These are phyloP conservation scores for Nycteola revayana DNA, from an alignment of 2,888 invertebrate genomes.

Conservation along the genomic window DNA sequence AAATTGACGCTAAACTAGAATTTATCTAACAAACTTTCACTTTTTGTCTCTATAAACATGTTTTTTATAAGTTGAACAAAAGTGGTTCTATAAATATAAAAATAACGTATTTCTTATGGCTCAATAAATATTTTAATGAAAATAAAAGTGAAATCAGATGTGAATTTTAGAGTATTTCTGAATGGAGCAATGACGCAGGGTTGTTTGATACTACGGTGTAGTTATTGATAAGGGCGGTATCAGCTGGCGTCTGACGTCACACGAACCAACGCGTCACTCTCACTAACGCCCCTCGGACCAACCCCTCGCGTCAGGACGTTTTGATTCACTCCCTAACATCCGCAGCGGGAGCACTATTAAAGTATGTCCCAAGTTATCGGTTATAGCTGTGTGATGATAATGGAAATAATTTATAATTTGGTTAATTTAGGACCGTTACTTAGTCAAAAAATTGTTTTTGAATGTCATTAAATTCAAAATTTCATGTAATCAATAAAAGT, in stretches of 20 bases:
- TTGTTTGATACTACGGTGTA: constrained; percentile 16
- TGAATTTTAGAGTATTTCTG: constrained; percentile 2
- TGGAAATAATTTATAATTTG: background rate
- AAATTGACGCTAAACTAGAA: constrained; percentile 37
- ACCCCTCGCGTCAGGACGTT: constrained; percentile 38
- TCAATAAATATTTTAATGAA: background rate
- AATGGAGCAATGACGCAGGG: constrained; percentile 15
- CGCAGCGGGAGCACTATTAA: constrained; percentile 22
- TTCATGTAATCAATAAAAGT: no score
- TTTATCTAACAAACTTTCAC: constrained; percentile 45
- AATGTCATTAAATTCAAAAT: no score
- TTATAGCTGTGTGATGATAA: background rate
- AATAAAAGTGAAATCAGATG: background rate
- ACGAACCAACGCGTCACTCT: constrained; percentile 54
- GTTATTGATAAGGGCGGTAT: constrained; percentile 52
- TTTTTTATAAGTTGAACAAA: constrained; percentile 41
- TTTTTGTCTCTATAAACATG: constrained; percentile 38
- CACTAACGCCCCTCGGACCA: constrained; percentile 30
- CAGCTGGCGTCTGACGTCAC: constrained; percentile 67
- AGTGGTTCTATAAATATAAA: constrained; percentile 48
- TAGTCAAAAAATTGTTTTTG: no score
- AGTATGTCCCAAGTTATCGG: background rate
- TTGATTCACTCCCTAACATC: constrained; percentile 19
- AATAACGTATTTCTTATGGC: constrained; percentile 11
- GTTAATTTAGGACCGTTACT: no score